Evolutionary conservation across 1,140 invertebrate species (phyloP).

Genomic region (Bombus superbus): DNA sequence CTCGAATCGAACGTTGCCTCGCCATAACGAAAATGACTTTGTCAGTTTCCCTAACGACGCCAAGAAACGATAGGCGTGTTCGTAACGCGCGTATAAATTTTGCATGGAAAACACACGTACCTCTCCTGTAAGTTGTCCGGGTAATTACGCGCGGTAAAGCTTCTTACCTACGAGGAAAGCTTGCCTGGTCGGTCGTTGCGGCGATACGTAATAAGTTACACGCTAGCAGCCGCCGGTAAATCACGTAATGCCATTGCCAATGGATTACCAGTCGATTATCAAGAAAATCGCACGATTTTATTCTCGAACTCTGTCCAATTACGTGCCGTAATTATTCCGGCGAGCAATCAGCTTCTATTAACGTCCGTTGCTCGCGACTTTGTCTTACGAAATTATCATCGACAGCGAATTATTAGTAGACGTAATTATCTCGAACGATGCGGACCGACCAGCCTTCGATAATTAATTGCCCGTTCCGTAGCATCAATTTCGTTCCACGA

Average conservation of each 20-base stretch:
- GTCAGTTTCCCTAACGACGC: background rate
- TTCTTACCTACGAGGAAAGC: background rate
- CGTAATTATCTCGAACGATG: background rate
- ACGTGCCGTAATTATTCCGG: background rate
- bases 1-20: background rate
- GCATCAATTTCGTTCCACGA: background rate
- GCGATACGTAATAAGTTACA: conserved; percentile 18
- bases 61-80: background rate
- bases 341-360: background rate
- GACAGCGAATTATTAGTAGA: background rate
- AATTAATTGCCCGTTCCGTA: background rate
- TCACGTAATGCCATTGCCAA: background rate
- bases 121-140: background rate
- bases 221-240: background rate
- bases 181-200: background rate
- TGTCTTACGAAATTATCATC: conserved; percentile 12
- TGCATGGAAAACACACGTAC: background rate
- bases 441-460: background rate
- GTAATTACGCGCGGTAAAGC: background rate
- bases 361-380: background rate
- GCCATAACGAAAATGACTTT: background rate
- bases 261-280: background rate
- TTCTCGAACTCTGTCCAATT: background rate
- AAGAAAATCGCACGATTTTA: background rate
- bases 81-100: background rate